Evolutionary conservation across 64 coral and sea anemone genomes (phyloP).

Genomic region (Acropora yongei): DNA sequence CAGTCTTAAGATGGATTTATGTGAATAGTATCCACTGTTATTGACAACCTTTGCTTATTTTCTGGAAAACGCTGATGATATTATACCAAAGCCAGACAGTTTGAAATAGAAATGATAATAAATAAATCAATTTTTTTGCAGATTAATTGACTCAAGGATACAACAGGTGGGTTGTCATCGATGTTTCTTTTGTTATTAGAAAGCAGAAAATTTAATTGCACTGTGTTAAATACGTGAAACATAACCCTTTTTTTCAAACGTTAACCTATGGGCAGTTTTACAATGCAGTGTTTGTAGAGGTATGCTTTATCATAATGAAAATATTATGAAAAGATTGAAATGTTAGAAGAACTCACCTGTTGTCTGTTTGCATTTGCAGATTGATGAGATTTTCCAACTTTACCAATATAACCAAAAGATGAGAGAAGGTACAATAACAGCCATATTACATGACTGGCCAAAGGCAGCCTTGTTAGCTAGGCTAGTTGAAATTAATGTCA

Average conservation of each 20-base stretch:
- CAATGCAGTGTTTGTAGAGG: no score
- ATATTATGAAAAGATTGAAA: no score
- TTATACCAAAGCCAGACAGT: background rate
- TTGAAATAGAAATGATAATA: background rate
- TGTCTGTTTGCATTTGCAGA: slow-evolving; percentile 26
- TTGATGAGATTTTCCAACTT: slow-evolving; percentile 90
- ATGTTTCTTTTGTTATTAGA: background rate
- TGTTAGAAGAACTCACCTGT: no score
- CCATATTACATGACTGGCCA: background rate
- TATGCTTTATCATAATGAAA: no score
- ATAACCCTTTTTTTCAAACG: no score
- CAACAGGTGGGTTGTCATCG: slow-evolving; percentile 56
- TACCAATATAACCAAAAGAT: slow-evolving; percentile 96
- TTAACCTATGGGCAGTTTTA: no score
- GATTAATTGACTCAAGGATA: slow-evolving; percentile 82
- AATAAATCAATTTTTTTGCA: background rate
- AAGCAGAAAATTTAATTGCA: background rate
- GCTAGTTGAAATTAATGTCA: background rate
- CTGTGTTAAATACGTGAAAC: no score
- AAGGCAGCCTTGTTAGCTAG: no score
- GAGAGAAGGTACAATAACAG: slow-evolving; percentile 74
- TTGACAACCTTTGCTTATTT: no score
- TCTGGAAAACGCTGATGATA: no score
- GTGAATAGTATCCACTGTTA: no score
- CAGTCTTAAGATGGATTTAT: no score